Evolutionary conservation across 1,140 invertebrate species (phyloP).

Genomic region (Zophobas atratus): DNA sequence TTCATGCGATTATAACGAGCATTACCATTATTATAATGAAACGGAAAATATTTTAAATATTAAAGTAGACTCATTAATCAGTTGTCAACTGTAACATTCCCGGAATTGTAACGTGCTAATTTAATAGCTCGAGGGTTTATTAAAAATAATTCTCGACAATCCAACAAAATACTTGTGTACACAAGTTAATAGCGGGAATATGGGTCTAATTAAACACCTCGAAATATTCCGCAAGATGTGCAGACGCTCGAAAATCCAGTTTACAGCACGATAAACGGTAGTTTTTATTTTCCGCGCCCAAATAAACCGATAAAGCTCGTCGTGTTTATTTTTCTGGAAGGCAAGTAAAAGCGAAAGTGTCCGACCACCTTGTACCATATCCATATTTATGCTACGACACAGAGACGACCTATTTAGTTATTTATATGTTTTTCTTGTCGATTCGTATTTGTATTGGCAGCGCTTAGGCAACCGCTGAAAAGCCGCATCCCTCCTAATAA

Average conservation of each 20-base stretch:
- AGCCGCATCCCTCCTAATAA: not conserved
- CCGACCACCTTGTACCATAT: not conserved
- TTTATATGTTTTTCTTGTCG: not conserved
- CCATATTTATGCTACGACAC: not conserved
- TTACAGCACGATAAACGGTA: not conserved
- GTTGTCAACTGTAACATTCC: slow-evolving; percentile 19
- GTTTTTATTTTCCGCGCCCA: not conserved
- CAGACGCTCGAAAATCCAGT: not conserved
- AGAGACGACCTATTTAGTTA: not conserved
- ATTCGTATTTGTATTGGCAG: not conserved
- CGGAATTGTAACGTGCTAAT: slow-evolving; percentile 10
- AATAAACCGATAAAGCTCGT: not conserved
- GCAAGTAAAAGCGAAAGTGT: not conserved
- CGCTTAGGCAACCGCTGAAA: not conserved
- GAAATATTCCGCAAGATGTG: too few species aligned
- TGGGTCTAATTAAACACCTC: too few species aligned
- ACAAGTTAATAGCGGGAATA: too few species aligned
- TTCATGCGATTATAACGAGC: not conserved
- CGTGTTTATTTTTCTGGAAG: not conserved
- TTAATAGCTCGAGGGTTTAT: not conserved
- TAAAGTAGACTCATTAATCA: slow-evolving; percentile 28
- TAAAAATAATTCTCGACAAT: not conserved
- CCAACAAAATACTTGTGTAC: not conserved
- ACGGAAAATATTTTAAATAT: slow-evolving; percentile 24
- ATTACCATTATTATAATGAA: slow-evolving; percentile 3